Base-by-base conservation (phyloP, 2,113 vertebrate genomes). In the Neodontobutis hainanensis region DNA sequence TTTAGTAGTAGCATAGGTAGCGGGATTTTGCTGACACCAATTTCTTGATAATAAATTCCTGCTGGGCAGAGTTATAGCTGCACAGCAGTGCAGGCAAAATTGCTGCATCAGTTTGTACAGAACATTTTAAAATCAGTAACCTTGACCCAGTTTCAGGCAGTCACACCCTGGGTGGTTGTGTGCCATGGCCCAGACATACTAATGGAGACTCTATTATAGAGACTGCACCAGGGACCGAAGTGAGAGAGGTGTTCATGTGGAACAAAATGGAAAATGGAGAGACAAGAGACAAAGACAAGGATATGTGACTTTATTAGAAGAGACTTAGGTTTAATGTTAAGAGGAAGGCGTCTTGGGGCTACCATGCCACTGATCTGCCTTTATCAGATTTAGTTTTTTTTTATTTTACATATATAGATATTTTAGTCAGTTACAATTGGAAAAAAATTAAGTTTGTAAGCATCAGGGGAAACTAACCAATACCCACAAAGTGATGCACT, bases 111-210 rank as follows among this genome's bases (percentile, higher is more conserved):
- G 19, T 27, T 27, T 27, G 56, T 16, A 65, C 61, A 76, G 63
- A 84, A 68, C 75, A 66, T 51, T 69, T 79, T 72, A 3, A 46
- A 76, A 56, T 75, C 62, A 45, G 62, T 83, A 75, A 92, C 90
- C 88, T 90, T 92, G 90, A 88, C 90, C 90, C 78, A 90, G 70
- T 89, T 92, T 52, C 70, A 61, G 71, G 67, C 65, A 51, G 81
- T 61, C 60, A 65, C 69, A 48, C 61, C 42, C 61, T 69, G 52
- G 55, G 64, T 12, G 16, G 63, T 70, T 32, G 46, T 49, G 46
- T 35, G 4, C 12, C 6, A 19, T 43, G 53, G 43, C 59, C 43
- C 10, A 40, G 12, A 73, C 71, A 73, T 49, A 14, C 77, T 79
- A 73, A 86, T 78, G 35, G 64, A 84, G 81, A 68, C 77, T 44